Evolutionary conservation across 1,140 invertebrate species (phyloP).

Genomic region (Carcinoscorpius rotundicauda): DNA sequence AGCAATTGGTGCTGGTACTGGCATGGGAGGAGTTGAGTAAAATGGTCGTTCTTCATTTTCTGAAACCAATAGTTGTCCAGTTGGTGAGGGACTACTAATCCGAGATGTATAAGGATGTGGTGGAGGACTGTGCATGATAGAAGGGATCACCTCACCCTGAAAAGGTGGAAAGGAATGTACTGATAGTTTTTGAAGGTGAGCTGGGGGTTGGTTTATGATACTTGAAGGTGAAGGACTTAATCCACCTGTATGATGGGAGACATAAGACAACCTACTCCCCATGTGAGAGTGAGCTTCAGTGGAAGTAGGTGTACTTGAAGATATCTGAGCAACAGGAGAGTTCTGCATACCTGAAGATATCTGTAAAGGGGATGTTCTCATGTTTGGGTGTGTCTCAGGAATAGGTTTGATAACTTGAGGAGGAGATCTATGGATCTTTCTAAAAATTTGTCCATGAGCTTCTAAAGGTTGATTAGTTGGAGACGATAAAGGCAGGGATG

Average conservation of each 20-base stretch:
- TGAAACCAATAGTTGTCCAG: constrained; percentile 7
- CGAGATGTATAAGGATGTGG: background rate
- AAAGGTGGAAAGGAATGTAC: background rate
- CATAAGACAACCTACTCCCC: constrained; percentile 6
- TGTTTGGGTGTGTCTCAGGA: constrained; percentile 9
- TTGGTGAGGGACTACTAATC: constrained; percentile 6
- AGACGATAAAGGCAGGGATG: too few relatives aligned
- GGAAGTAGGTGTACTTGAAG: constrained; percentile 17
- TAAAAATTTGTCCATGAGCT: too few relatives aligned
- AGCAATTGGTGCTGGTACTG: constrained; percentile 14
- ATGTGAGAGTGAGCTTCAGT: constrained; percentile 12
- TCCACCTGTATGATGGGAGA: constrained; percentile 11
- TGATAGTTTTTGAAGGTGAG: background rate
- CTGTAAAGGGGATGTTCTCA: background rate
- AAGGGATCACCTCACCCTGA: background rate
- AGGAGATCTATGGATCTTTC: constrained; percentile 1
- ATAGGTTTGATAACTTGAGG: constrained; percentile 9
- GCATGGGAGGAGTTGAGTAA: constrained; percentile 21
- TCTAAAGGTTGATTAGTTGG: too few relatives aligned
- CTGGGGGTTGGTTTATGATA: constrained; percentile 4
- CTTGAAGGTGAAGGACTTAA: constrained; percentile 12
- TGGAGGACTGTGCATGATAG: background rate
- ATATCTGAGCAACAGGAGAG: constrained; percentile 12
- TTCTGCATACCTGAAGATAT: background rate
- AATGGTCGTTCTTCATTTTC: constrained; percentile 18